Base-by-base conservation (phyloP, 2,113 vertebrate species). In the Festucalex cinctus region DNA sequence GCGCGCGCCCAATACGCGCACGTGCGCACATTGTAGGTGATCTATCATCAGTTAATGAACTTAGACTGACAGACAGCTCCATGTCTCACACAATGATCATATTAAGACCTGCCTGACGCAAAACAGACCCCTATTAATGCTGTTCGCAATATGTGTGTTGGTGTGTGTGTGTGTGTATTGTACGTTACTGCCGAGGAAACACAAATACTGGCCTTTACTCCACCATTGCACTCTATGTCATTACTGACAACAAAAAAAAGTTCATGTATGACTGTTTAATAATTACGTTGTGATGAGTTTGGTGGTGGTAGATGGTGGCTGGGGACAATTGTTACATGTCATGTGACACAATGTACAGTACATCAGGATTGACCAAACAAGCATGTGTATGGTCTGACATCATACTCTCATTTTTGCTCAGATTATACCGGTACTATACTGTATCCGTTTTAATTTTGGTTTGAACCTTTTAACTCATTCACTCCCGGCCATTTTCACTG, bases 1-100 rank as follows among this genome's bases (percentile, higher is more conserved):
- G 43, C 26, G 22, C 53, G 60, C 17, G 35, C 68, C 59, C 74
- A 62, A 66, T 65, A 71, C 64, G 53, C 66, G 75, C 71, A 77
- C 53, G 71, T 73, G 46, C 64, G 56, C 26, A 37, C 26, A n/a
- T 3, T 32, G 67, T 73, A 79, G 81, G 85, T 81, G 92, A 94
- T 94, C 94, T 93, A 81, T 89, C 92, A 94, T 93, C 78, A 90
- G 88, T 89, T 97, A 97, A 98, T 95, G 91, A 95, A 94, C 93
- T 95, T 95, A 96, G 91, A 93, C 88, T 95, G 95, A 97, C 94
- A 95, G 95, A 94, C 89, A 94, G 94, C 95, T 93, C 92, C 93
- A 93, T 95, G 94, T 95, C 94, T 95, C 91, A 92, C 74, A 69
- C 89, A 90, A 79, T 95, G 95, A 98, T 96, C 91, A 86, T 94